Base-by-base conservation (phyloP, 2,113 vertebrate genomes). In the Alectura lathami region DNA sequence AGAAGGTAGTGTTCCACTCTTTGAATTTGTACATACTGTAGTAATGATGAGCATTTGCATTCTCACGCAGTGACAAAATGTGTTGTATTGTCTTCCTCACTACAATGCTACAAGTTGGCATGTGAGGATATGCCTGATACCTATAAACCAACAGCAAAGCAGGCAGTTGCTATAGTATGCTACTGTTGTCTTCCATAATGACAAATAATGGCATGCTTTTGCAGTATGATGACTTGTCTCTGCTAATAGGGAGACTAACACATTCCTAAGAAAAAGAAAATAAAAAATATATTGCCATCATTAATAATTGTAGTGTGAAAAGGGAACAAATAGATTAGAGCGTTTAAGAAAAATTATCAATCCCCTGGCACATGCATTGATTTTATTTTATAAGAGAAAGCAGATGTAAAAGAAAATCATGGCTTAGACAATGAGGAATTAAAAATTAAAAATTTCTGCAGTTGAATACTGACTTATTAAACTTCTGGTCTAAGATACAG, bases 1-100 rank as follows among this genome's bases (percentile, higher is more conserved):
- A 83, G 76, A 96, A 98, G 87, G 59, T 72, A 76, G 50, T 78
- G 80, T 96, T 97, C 97, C 92, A 83, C 43, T 79, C 22, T 83
- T 63, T 89, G 90, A 68, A 88, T 60, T 81, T 94, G 30, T 63
- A 94, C 57, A 62, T 94, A 86, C 36, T 96, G 73, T 74, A 93
- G 75, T 72, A 60, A 18, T 21, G 18, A 22, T 57, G 57, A 75
- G 30, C 17, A 8, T 91, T 93, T 93, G 88, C 4, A 8, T 77
- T 83, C 36, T 88, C 62, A 48, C 60, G 43, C 15, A 83, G 29
- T 50, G 53, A 85, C 83, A 40, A 43, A 62, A 29, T 66, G 22
- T 16, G 69, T 14, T 57, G 48, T 77, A n/a, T 48, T 94, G 84
- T 70, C 56, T 91, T 90, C 34, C 81, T 81, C 70, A 53, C 88